Percentiles rank a stretch among this genome's conserved stretches.
phyloP scores from a whole-genome alignment of 2,888 invertebrate genomes.

The Pyrrhosoma nymphula region DNA sequence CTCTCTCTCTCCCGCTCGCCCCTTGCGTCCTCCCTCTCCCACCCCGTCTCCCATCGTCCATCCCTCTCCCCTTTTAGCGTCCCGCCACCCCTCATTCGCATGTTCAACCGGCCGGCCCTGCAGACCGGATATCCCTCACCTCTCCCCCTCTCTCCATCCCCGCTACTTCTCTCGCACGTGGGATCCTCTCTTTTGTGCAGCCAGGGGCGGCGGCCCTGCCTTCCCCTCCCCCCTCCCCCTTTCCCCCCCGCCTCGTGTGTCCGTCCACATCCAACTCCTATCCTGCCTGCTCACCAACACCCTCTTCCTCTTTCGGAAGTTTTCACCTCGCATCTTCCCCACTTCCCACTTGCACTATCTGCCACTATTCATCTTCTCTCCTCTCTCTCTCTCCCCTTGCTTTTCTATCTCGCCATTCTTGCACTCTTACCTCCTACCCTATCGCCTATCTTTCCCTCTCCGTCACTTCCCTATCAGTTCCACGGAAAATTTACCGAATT shows the following conservation, averaged over 20 bases:
- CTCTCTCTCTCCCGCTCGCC: background rate
- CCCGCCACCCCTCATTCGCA: constrained; percentile 18
- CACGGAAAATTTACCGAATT: background rate
- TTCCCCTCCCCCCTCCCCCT: background rate
- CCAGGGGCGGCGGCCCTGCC: background rate
- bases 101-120: constrained; percentile 10
- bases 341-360: background rate
- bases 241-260: background rate
- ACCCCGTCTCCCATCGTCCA: background rate
- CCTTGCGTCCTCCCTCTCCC: background rate
- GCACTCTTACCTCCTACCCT: background rate
- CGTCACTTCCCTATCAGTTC: background rate
- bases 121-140: constrained; percentile 33
- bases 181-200: constrained; percentile 27
- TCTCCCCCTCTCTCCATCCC: background rate
- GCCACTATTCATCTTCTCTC: background rate
- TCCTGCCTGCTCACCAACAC: background rate
- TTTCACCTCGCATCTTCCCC: background rate
- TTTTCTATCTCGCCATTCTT: background rate
- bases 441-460: background rate
- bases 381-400: background rate
- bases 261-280: background rate
- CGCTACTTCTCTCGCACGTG: background rate
- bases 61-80: background rate
- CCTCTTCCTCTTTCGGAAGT: background rate